A percentile compares a stretch with the other conserved stretches of the same genome.
These are phyloP conservation scores for Conopomorpha cramerella DNA, from an alignment of 1,140 invertebrate genomes.

Conservation along the genomic window DNA sequence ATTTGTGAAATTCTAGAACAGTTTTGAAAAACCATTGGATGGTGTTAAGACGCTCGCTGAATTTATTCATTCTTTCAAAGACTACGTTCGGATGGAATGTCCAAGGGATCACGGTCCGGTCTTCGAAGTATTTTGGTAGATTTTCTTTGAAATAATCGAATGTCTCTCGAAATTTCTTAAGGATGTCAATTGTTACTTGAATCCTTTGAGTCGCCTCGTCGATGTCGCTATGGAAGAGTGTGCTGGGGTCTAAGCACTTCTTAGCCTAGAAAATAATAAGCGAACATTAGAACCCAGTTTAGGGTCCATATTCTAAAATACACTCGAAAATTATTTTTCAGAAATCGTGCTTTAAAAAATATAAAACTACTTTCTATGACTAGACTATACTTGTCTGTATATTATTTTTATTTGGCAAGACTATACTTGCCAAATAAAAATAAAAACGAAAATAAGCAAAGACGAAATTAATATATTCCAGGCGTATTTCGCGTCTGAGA, in stretches of 20 bases:
- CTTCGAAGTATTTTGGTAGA: constrained; percentile 67
- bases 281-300: not conserved
- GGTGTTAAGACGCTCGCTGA: constrained; percentile 78
- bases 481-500: too few species aligned
- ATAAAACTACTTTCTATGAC: too few species aligned
- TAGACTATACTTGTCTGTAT: too few species aligned
- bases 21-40: constrained; percentile 92
- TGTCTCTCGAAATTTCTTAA: constrained; percentile 66
- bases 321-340: too few species aligned
- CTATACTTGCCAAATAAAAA: too few species aligned
- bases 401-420: too few species aligned
- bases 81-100: constrained; percentile 88
- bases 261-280: constrained; percentile 65
- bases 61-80: constrained; percentile 84
- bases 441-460: too few species aligned
- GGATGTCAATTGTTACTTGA: constrained; percentile 70
- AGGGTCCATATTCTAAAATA: constrained; percentile 1
- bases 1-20: constrained; percentile 89
- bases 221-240: constrained; percentile 90
- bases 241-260: constrained; percentile 83
- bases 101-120: constrained; percentile 72
- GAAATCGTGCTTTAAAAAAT: too few species aligned
- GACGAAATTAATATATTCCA: too few species aligned
- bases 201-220: constrained; percentile 84
- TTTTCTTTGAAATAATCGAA: constrained; percentile 76